Conservation (phyloP, 2,888 invertebrate genomes). For the Rosalia funebris region DNA sequence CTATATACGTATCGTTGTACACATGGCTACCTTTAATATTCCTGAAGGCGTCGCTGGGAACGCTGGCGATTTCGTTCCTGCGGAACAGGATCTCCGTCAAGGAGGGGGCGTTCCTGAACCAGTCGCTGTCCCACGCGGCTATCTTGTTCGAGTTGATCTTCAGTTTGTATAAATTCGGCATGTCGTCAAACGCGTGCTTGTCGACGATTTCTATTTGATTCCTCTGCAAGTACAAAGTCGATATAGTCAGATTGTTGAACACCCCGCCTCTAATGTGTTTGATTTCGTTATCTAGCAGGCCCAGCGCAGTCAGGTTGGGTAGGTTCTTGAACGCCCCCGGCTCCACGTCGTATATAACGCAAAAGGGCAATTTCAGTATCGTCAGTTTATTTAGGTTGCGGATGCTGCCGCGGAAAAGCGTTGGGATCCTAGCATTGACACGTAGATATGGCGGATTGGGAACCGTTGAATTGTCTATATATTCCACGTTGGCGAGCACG, state of each 20-base stretch:
- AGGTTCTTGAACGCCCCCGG: slow-evolving; percentile 43
- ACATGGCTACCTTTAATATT: slow-evolving; percentile 48
- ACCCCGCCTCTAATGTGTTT: slow-evolving; percentile 40
- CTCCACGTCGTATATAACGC: slow-evolving; percentile 37
- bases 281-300: slow-evolving; percentile 45
- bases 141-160: slow-evolving; percentile 56
- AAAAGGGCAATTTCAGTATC: slow-evolving; percentile 34
- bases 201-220: slow-evolving; percentile 46
- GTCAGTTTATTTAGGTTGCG: slow-evolving; percentile 47
- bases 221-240: slow-evolving; percentile 41
- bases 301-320: slow-evolving; percentile 38
- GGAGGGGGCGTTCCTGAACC: slow-evolving; percentile 56
- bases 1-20: slow-evolving; percentile 25
- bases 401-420: slow-evolving; percentile 39
- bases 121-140: slow-evolving; percentile 51
- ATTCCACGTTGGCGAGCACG: slow-evolving; percentile 25
- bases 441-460: slow-evolving; percentile 37
- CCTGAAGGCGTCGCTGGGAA: slow-evolving; percentile 54
- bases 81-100: slow-evolving; percentile 52
- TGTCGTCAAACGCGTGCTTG: slow-evolving; percentile 46
- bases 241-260: slow-evolving; percentile 42
- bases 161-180: slow-evolving; percentile 51
- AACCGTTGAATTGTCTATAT: slow-evolving; percentile 36
- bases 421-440: slow-evolving; percentile 37
- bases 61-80: slow-evolving; percentile 50